Base-by-base conservation (phyloP, 2,113 vertebrate genomes). In the Athene noctua region DNA sequence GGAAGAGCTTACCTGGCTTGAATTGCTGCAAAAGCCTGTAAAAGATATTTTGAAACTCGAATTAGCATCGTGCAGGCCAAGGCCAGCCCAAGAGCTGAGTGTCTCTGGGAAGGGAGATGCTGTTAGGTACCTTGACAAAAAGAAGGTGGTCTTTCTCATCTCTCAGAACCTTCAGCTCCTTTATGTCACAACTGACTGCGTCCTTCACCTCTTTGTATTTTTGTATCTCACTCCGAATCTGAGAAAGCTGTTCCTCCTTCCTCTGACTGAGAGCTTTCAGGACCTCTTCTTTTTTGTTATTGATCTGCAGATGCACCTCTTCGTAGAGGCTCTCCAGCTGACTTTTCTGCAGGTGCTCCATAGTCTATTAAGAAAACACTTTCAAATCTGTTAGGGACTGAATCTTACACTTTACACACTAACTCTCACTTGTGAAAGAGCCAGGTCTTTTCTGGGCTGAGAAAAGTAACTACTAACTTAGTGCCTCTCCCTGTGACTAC, bases 61-160 rank as follows among this genome's bases (percentile, higher is more conserved):
- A 65, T 97, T 88, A 96, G 67, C 59, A 58, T 13, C 88, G 34
- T 1, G 3, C 66, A 66, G 74, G 54, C 63, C 71, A 80, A 91
- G 61, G 51, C 32, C 57, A 79, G 52, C 46, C 36, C 46, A 68
- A 88, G 36, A 75, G 52, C 78, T 32, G 51, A 51, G 47, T 38
- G 25, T 58, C 67, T 79, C 27, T 46, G 67, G 79, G 44, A 87
- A 89, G 57, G 21, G 47, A 77, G 22, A 90, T n/a, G 47, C 47
- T 84, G 47, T 32, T 9, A 65, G 13, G 36, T 92, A 97, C 97
- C 92, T 80, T 94, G 47, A 21, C 36, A 38, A 92, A 97, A 75
- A 94, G 57, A 30, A 91, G 58, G 2, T 4, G 11, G 34, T 95
- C 93, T 2, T 70, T 90, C 66, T 95, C 82, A 46, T 70, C 16